A percentile compares a stretch with the other conserved stretches of the same genome.
Conservation (phyloP, 2,888 invertebrate genomes). For the Venusia cambrica region DNA sequence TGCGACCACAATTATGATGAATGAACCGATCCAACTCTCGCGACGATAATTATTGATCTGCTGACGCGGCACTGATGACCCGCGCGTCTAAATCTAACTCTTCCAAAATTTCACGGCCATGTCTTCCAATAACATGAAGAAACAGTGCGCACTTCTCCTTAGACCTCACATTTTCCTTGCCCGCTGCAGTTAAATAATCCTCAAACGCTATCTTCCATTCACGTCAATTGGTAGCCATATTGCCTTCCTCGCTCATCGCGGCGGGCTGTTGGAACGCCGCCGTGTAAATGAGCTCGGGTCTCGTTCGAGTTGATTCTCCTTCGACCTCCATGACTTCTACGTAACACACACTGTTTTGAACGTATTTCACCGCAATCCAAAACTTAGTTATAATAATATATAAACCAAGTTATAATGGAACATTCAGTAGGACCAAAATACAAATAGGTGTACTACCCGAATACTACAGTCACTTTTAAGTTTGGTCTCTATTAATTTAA, state of each 20-base stretch:
- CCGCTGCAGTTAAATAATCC: conserved; percentile 10
- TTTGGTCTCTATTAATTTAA: too few species aligned
- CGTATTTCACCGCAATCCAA: too few species aligned
- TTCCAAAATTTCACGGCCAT: too few species aligned
- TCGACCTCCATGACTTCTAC: conserved; percentile 1
- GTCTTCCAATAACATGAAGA: conserved; percentile 3
- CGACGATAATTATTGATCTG: background rate
- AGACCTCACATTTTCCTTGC: conserved; percentile 4
- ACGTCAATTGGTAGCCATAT: conserved; percentile 12
- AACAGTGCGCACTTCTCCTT: conserved; percentile 6
- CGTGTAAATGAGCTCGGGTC: background rate
- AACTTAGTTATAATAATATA: too few species aligned
- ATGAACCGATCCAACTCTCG: background rate
- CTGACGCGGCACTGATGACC: conserved; percentile 1
- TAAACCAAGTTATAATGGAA: too few species aligned
- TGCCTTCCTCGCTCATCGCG: conserved; percentile 13
- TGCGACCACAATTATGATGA: conserved; percentile 4
- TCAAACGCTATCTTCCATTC: conserved; percentile 16
- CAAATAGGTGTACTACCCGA: too few species aligned
- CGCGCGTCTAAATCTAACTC: conserved; percentile 5
- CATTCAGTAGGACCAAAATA: too few species aligned
- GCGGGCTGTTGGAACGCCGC: conserved; percentile 15
- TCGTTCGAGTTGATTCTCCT: conserved; percentile 1
- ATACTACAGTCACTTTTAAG: too few species aligned
- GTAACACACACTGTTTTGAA: too few species aligned